Percentiles rank a stretch among this genome's conserved stretches.
Conservation (phyloP, 2,888 invertebrate genomes). For the Dastarcus helophoroides region DNA sequence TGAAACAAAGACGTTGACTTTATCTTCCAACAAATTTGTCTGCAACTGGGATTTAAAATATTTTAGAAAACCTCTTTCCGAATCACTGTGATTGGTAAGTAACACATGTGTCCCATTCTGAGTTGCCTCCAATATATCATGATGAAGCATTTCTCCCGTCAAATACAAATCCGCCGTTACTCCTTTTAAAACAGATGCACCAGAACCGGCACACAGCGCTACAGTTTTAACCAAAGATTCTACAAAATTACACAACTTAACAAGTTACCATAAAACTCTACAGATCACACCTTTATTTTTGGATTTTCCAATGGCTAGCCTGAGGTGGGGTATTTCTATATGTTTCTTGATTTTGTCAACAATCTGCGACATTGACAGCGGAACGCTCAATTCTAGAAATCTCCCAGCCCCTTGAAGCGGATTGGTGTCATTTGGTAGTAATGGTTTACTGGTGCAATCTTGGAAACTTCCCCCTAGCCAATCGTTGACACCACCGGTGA, state of each 20-base stretch:
- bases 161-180: slow-evolving; percentile 68
- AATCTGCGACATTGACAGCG: slow-evolving; percentile 47
- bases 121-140: slow-evolving; percentile 78
- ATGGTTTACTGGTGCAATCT: slow-evolving; percentile 21
- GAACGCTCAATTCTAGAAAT: slow-evolving; percentile 40
- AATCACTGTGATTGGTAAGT: slow-evolving; percentile 86
- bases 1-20: slow-evolving; percentile 57
- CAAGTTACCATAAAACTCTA: not conserved
- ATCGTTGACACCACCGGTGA: slow-evolving; percentile 79
- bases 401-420: slow-evolving; percentile 44
- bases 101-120: slow-evolving; percentile 71
- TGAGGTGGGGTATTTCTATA: slow-evolving; percentile 55
- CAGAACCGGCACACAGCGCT: slow-evolving; percentile 87
- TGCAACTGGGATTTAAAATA: slow-evolving; percentile 40
- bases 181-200: slow-evolving; percentile 62
- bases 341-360: slow-evolving; percentile 57
- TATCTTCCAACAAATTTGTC: slow-evolving; percentile 26
- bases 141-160: slow-evolving; percentile 92
- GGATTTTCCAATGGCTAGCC: slow-evolving; percentile 54
- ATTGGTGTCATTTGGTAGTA: slow-evolving; percentile 29
- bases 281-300: slow-evolving; percentile 7
- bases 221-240: slow-evolving; percentile 47
- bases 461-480: slow-evolving; percentile 72
- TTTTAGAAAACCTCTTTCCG: slow-evolving; percentile 77
- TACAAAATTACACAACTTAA: slow-evolving; percentile 18